Evolutionary conservation across 2,888 invertebrate genomes (phyloP).

Genomic region (Dinocampus coccinellae): DNA sequence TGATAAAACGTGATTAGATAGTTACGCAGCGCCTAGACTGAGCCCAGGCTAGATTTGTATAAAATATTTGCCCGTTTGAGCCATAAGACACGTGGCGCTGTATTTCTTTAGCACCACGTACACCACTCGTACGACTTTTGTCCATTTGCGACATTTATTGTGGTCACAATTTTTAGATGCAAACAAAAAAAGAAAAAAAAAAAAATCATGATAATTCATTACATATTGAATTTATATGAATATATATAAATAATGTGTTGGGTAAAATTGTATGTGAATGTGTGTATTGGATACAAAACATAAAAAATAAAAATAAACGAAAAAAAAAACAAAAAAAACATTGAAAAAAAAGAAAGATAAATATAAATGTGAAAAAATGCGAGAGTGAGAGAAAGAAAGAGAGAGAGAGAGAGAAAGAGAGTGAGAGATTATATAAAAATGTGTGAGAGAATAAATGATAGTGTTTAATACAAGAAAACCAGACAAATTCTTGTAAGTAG

Average conservation of each 20-base stretch:
- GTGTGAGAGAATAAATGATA: slow-evolving; percentile 17
- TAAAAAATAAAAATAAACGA: slow-evolving; percentile 21
- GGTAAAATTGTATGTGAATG: slow-evolving; percentile 44
- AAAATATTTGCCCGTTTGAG: slow-evolving; percentile 45
- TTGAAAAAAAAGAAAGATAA: slow-evolving; percentile 27
- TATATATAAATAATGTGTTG: slow-evolving; percentile 40
- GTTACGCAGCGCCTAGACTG: slow-evolving; percentile 62
- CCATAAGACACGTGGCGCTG: slow-evolving; percentile 63
- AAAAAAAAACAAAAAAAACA: no score
- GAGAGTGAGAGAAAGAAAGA: not conserved
- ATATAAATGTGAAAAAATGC: not conserved
- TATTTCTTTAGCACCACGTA: slow-evolving; percentile 53
- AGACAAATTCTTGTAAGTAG: slow-evolving; percentile 53
- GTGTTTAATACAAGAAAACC: slow-evolving; percentile 4
- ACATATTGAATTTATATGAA: slow-evolving; percentile 41
- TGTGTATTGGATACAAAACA: slow-evolving; percentile 52
- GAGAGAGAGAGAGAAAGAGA: slow-evolving; percentile 36
- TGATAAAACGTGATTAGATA: no score
- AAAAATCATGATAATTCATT: slow-evolving; percentile 24
- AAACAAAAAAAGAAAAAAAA: slow-evolving; percentile 19
- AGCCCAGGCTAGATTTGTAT: slow-evolving; percentile 51
- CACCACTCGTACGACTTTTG: slow-evolving; percentile 44
- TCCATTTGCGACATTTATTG: slow-evolving; percentile 53
- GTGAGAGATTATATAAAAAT: slow-evolving; percentile 7
- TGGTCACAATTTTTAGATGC: slow-evolving; percentile 43